Evolutionary conservation across 2,797 vertebrate genomes (phyloP), one percentile per base, ranked within the genome.

Genomic region (Neostethus bicornis): DNA sequence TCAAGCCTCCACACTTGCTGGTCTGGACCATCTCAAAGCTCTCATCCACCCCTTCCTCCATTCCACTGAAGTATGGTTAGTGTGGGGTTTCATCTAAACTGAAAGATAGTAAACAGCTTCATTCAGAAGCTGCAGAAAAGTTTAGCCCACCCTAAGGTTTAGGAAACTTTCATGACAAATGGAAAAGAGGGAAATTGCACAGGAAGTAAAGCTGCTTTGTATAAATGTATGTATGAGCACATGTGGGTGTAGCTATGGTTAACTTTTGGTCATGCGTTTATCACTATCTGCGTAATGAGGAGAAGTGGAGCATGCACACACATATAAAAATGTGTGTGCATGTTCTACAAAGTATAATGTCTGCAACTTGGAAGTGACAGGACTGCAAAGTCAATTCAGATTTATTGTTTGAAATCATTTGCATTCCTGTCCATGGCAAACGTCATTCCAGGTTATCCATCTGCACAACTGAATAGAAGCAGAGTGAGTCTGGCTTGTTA

Each of bases 21-120:
- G 86, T 93, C 95, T 95, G 93, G 92, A 93, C 92, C 93, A 92
- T 95, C 91, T 95, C 94, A 95, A 94, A 91, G 80, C 80, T 94
- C 89, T 81, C 59, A 63, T 67, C 69, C 61, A 51, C 44, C 91
- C 89, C 86, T 87, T 73, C 39, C 46, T 29, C 44, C 41, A 31
- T 57, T 54, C 52, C 32, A 17, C 88, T 67, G 78, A 85, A 89
- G 93, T 90, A 94, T 96, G 94, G 91, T 95, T 93, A 94, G 81
- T 90, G 90, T 96, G 93, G 85, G 74, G 84, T 91, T 93, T 96
- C 93, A 96, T 96, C 93, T 88, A 86, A 94, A 94, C 88, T 93
- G 95, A 97, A 95, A 94, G 95, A 97, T 77, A 88, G 92, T 94
- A 91, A 94, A 89, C 94, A 96, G 95, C 94, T 91, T 93, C 90